These are phyloP conservation scores for Murina feae DNA, from an alignment of 2,113 vertebrate species.

Conservation along the genomic window DNA sequence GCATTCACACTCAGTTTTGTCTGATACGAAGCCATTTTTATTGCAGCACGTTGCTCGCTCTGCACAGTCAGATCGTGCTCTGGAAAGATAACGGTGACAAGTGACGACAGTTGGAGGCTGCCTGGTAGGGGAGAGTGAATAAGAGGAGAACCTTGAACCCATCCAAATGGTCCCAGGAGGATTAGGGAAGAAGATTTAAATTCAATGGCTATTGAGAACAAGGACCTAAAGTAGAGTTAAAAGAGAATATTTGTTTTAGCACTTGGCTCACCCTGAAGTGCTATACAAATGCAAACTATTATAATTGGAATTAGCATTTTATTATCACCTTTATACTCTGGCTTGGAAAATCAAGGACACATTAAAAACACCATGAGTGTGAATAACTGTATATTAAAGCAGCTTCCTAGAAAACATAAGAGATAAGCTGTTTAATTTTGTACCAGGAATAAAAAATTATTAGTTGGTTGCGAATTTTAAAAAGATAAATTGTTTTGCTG, in stretches of 20 bases:
- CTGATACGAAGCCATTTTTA: neutral
- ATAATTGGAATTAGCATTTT: neutral
- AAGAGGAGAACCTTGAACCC: neutral
- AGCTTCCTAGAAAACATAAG: neutral
- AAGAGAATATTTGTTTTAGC: neutral
- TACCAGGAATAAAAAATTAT: neutral
- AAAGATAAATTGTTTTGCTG: neutral
- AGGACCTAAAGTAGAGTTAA: neutral
- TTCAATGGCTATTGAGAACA: neutral
- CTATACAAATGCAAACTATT: neutral
- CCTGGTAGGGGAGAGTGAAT: neutral
- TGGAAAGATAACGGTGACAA: neutral
- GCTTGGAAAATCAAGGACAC: neutral
- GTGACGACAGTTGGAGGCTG: neutral
- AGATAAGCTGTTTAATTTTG: conserved; percentile 6
- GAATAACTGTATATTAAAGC: neutral
- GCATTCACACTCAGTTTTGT: neutral
- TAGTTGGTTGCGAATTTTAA: neutral
- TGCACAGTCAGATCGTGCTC: neutral
- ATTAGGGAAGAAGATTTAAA: neutral
- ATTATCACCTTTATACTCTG: neutral
- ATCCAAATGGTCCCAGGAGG: neutral
- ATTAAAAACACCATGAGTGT: neutral
- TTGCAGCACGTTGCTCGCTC: neutral
- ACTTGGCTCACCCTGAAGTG: neutral